Conservation (phyloP, 2,797 vertebrate genomes). For the Urosaurus nigricauda region DNA sequence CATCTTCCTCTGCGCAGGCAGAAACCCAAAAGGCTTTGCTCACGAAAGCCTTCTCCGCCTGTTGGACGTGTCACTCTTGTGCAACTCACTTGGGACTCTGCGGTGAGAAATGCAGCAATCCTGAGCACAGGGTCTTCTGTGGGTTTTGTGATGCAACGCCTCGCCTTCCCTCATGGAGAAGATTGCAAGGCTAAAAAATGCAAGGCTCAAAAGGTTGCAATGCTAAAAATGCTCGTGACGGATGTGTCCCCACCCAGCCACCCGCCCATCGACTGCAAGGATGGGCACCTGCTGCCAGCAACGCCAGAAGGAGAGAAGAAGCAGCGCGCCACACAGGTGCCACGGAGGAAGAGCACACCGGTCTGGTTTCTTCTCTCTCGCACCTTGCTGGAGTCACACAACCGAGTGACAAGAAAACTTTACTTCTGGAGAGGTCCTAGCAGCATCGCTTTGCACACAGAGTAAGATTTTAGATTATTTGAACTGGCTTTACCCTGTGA, state of each 20-base stretch:
- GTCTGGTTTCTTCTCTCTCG: neutral
- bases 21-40: neutral
- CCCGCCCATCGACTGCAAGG: neutral
- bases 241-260: neutral
- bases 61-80: neutral
- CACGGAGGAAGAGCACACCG: rapidly evolving
- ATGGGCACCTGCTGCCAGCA: neutral
- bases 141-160: neutral
- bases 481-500: no score
- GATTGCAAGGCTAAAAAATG: neutral
- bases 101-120: neutral
- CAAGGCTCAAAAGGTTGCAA: no score
- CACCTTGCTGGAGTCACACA: no score
- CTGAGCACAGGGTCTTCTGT: neutral
- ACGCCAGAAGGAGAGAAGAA: neutral
- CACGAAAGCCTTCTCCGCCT: neutral
- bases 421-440: no score
- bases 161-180: neutral
- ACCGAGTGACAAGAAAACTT: neutral
- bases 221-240: neutral
- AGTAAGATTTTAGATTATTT: neutral
- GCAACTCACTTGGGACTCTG: neutral
- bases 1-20: neutral
- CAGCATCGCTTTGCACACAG: neutral
- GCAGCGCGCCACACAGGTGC: neutral